Conservation (phyloP, 2,888 invertebrate species). For the Habrosyne pyritoides region DNA sequence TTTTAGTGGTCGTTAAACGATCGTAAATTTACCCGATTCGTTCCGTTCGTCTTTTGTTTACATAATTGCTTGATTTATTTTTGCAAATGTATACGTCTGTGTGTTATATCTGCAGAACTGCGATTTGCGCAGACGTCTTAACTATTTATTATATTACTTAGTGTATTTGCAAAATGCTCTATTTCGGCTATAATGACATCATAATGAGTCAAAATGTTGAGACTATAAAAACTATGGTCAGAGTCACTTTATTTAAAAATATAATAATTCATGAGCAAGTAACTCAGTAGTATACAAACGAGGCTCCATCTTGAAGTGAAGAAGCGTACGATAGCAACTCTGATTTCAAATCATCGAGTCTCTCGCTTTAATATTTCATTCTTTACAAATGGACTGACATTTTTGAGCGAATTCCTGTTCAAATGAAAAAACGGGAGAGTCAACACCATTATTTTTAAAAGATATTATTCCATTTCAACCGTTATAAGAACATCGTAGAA, state of each 20-base stretch:
- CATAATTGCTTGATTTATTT: conserved; percentile 42
- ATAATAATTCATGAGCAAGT: background rate
- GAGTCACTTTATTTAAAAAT: background rate
- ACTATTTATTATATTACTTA: background rate
- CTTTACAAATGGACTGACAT: conserved; percentile 66
- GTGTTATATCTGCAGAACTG: background rate
- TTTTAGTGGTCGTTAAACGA: conserved; percentile 48
- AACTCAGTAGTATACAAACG: conserved; percentile 26
- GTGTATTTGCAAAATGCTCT: background rate
- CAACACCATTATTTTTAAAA: conserved; percentile 54
- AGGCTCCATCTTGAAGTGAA: conserved; percentile 45
- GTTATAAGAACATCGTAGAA: conserved; percentile 12
- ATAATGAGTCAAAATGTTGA: background rate
- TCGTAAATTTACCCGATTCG: conserved; percentile 43
- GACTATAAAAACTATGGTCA: too few species aligned
- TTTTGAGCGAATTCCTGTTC: conserved; percentile 55
- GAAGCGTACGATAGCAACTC: conserved; percentile 50
- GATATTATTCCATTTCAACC: conserved; percentile 35
- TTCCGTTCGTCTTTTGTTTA: conserved; percentile 37
- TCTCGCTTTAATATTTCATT: conserved; percentile 68
- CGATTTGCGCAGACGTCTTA: background rate
- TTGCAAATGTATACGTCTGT: conserved; percentile 4
- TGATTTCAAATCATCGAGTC: conserved; percentile 65
- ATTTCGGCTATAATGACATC: background rate
- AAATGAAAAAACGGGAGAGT: conserved; percentile 51